Evolutionary conservation across 2,797 vertebrate genomes (phyloP).

Genomic region (Enteromius fasciolatus): DNA sequence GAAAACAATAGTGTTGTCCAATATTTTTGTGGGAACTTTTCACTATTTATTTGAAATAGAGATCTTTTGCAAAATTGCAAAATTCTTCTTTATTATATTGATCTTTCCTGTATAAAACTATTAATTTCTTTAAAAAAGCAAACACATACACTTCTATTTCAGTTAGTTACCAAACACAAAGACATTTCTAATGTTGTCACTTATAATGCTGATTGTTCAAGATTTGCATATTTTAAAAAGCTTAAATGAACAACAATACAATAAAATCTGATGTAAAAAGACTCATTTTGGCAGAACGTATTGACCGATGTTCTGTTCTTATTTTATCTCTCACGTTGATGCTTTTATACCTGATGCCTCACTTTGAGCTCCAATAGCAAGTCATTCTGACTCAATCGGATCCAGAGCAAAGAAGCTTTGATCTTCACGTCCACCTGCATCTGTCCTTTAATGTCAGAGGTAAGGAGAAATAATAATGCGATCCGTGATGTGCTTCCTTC

Average conservation of each 20-base stretch:
- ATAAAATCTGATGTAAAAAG: neutral
- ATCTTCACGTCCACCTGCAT: slow-evolving; percentile 23
- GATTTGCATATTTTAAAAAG: neutral
- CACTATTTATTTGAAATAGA: neutral
- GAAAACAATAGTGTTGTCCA: neutral
- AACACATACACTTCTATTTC: neutral
- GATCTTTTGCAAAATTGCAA: neutral
- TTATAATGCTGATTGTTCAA: neutral
- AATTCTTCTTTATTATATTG: no score
- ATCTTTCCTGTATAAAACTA: no score
- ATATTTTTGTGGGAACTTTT: neutral
- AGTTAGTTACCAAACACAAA: neutral
- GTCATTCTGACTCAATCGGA: neutral
- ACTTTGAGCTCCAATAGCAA: neutral
- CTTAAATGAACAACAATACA: neutral
- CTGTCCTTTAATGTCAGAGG: slow-evolving; percentile 27
- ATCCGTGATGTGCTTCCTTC: neutral
- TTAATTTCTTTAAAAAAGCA: neutral
- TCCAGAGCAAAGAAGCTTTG: slow-evolving; percentile 5
- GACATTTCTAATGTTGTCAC: neutral
- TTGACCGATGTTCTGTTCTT: neutral
- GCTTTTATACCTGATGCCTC: neutral
- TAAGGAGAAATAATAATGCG: slow-evolving; percentile 11
- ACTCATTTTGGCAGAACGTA: neutral
- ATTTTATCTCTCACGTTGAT: neutral